These are phyloP conservation scores for Arothron firmamentum DNA, from an alignment of 2,113 vertebrate species.

Conservation along the genomic window DNA sequence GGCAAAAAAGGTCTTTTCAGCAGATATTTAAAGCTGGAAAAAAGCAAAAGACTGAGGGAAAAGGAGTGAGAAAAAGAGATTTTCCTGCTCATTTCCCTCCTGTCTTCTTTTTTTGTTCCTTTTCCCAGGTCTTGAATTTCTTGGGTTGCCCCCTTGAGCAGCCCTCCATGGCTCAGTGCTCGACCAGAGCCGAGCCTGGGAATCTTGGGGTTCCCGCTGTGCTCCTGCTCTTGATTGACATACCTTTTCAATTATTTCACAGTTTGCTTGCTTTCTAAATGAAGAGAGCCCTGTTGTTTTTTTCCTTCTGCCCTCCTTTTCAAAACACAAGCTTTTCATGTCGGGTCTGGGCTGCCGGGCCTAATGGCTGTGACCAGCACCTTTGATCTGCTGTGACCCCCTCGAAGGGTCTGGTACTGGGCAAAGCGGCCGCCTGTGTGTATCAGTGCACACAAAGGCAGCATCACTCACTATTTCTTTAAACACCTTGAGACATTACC, in stretches of 20 bases:
- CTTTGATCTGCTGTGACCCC: conserved; percentile 80
- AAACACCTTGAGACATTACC: conserved; percentile 71
- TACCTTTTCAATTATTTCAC: conserved; percentile 87
- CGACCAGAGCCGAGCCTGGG: conserved; percentile 73
- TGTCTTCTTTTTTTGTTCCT: conserved; percentile 56
- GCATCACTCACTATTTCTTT: conserved; percentile 68
- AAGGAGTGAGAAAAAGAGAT: conserved; percentile 53
- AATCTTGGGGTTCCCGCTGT: conserved; percentile 72
- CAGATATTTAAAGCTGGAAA: conserved; percentile 66
- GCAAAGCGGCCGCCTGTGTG: conserved; percentile 64
- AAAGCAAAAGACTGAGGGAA: conserved; percentile 60
- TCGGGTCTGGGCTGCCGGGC: conserved; percentile 70
- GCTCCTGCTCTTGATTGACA: conserved; percentile 79
- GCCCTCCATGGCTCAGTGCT: conserved; percentile 73
- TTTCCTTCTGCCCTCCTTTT: conserved; percentile 75
- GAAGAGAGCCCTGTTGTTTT: conserved; percentile 76
- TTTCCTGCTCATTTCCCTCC: conserved; percentile 60
- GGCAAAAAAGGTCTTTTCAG: conserved; percentile 65
- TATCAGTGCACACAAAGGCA: conserved; percentile 66
- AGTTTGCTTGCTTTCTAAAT: conserved; percentile 81
- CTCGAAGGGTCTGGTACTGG: conserved; percentile 64
- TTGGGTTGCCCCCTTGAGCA: conserved; percentile 69
- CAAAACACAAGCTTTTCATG: conserved; percentile 82
- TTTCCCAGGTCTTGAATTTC: conserved; percentile 73
- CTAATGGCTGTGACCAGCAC: conserved; percentile 81